Conservation (phyloP, 2,113 vertebrate species). For the Laticauda colubrina region DNA sequence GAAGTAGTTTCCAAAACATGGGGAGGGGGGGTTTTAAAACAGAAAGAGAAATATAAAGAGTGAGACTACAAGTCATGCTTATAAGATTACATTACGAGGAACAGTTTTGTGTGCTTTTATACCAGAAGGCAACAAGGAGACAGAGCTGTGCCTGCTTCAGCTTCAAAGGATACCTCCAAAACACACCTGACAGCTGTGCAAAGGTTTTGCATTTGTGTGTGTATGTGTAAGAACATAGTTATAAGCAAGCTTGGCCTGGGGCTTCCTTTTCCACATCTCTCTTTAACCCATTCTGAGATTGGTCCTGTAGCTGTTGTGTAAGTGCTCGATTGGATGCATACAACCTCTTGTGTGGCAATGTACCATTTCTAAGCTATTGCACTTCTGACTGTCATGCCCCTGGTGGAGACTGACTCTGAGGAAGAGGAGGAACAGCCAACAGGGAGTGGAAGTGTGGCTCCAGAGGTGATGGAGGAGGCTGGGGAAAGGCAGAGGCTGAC, state of each 20-base stretch:
- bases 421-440: too few species aligned
- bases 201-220: neutral
- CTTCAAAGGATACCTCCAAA: neutral
- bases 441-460: too few species aligned
- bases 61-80: neutral
- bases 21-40: accelerated
- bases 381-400: too few species aligned
- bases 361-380: neutral
- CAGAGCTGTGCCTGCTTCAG: neutral
- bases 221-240: neutral
- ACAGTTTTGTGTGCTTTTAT: neutral
- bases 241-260: neutral
- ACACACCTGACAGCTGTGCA: neutral
- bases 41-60: neutral
- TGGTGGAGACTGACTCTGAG: too few species aligned
- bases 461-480: too few species aligned
- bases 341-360: neutral
- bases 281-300: neutral
- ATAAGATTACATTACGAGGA: neutral
- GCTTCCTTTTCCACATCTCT: neutral
- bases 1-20: neutral
- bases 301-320: neutral
- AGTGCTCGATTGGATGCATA: neutral
- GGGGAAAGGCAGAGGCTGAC: too few species aligned
- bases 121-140: neutral